Evolutionary conservation across 2,888 invertebrate genomes (phyloP), one percentile per base, ranked within the genome.

Genomic region (Catocala nupta): DNA sequence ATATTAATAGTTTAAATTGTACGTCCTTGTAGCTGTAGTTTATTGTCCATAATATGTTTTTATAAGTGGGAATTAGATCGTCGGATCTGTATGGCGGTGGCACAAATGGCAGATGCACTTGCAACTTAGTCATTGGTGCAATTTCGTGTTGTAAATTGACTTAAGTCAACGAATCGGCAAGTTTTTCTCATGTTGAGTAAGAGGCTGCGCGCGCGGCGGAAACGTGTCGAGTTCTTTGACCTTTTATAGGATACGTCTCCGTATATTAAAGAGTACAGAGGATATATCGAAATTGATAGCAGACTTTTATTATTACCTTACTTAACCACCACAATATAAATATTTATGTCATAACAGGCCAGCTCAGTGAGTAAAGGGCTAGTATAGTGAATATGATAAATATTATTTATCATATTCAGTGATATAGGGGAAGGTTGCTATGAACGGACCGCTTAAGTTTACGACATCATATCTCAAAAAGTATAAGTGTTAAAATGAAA

Each of bases 121-220:
- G 47, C 45, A 39, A 55, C 42, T 72, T 68, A 73, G 70, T 65
- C 67, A 73, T 73, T 67, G 52, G 71, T 70, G 72, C 68, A 78
- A 78, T 82, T 81, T 77, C 51, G 72, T 77, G 77, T 77, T 71
- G 73, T 77, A 75, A 81, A 78, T 75, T 68, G 39, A 77, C 72
- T 80, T 68, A 67, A 73, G 69, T 71, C 73, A 75, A 77, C 72
- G 74, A 82, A 80, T 81, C 71, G 70, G 78, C 87, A 81, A 89
- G 85, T 89, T 90, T 90, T 90, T 89, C 82, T 79, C 74, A 73
- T 73, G 69, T 82, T 84, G 79, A 81, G 86, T 80, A 83, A 86
- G 81, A 78, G 68, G 63, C 75, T 71, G 74, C 65, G 76, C 68
- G 70, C 62, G 77, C 78, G 76, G 73, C 78, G 82, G 81, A 82